phyloP scores from a whole-genome alignment of 2,113 vertebrate genomes.

The Perca fluviatilis region DNA sequence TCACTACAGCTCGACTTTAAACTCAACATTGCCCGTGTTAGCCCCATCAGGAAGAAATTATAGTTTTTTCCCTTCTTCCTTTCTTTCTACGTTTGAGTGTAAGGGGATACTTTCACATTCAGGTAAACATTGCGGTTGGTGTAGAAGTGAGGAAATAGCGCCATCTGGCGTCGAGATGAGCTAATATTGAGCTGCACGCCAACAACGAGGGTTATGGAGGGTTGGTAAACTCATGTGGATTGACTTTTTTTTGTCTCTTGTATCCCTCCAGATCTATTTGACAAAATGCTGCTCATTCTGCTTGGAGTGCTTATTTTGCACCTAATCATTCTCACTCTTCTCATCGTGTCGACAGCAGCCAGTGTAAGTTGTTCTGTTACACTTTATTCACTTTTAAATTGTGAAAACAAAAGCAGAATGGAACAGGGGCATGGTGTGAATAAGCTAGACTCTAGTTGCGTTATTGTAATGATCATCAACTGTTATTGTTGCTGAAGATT shows the following conservation, averaged over 20 bases:
- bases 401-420: background rate
- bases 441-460: background rate
- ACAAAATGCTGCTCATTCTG: constrained; percentile 84
- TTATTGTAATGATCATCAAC: background rate
- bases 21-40: background rate
- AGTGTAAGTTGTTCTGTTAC: constrained; percentile 74
- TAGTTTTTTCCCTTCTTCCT: constrained; percentile 11
- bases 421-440: background rate
- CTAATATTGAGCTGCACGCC: background rate
- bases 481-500: background rate
- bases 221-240: background rate
- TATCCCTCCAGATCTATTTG: constrained; percentile 63
- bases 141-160: constrained; percentile 48
- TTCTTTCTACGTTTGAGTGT: constrained; percentile 55
- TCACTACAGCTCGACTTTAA: background rate
- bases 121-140: constrained; percentile 79
- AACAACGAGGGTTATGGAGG: too few species aligned
- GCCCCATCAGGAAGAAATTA: constrained; percentile 32
- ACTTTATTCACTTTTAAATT: background rate
- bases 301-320: constrained; percentile 82
- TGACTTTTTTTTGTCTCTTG: background rate
- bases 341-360: constrained; percentile 81
- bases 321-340: constrained; percentile 80
- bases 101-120: constrained; percentile 75
- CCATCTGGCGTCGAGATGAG: constrained; percentile 60